Base-by-base conservation (phyloP, 2,888 invertebrate genomes). In the Scaptomyza reducta region DNA sequence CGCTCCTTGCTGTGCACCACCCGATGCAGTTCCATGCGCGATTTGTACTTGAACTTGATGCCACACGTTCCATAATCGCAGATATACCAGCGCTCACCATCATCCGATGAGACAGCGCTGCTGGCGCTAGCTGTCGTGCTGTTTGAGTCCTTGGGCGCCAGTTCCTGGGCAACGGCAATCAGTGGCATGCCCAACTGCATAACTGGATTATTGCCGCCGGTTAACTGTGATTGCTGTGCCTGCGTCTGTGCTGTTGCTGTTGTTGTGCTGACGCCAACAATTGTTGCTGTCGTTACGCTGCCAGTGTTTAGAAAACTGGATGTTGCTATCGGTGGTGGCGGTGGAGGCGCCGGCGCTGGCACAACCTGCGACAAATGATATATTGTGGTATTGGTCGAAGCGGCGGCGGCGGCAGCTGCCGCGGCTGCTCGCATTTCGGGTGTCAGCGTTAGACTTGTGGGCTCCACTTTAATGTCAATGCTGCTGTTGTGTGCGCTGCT, bases 71-170 rank as follows among this genome's bases (percentile, higher is more conserved):
- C 88, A 55, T 79, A 88, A 55, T 90, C 90, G 74, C 90, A 90
- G 41, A 89, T 77, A 35, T 90, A 90, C 90, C 90, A 90, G 40
- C 90, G 90, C 55, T 90, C 90, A 1, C 90, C 90, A 44, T 90
- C 90, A 11, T 90, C 90, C 4, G 90, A 90, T 11, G 90, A 90
- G 41, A 90, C 84, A 6, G 90, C 89, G 50, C 90, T 89, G 57
- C 90, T 90, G 44, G 90, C 90, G 29, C 90, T 89, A 3, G 90
- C 89, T 56, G 89, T 89, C 29, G 90, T 89, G 75, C 89, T 89
- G 45, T 89, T 90, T 11, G 90, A 89, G 41, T 90, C 89, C 71
- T 90, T 90, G 4, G 85, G 87, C 61, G 45, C 58, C 60, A 86
- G 49, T 42, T 87, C 84, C 38, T 74, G 81, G 0, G 55, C 62